Conservation (phyloP, 2,113 vertebrate genomes). For the Toxostoma redivivum region DNA sequence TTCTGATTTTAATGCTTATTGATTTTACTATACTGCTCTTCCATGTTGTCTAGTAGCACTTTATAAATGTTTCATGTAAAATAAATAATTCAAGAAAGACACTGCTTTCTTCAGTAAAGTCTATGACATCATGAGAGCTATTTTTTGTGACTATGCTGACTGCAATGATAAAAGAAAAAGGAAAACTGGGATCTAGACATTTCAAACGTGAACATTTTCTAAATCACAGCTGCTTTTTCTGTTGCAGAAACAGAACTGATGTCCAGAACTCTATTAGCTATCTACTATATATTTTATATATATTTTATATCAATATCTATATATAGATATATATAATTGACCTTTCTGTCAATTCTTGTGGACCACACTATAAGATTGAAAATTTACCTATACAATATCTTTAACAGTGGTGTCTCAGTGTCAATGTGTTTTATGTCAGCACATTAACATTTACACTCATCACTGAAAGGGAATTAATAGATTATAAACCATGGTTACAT, state of each 20-base stretch:
- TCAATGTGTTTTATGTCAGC: not conserved
- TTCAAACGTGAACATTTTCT: constrained; percentile 26
- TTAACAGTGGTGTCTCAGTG: not conserved
- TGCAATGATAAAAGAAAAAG: constrained; percentile 24
- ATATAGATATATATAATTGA: not conserved
- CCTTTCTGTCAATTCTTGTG: not conserved
- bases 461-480: not conserved
- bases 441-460: not conserved
- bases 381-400: not conserved
- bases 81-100: constrained; percentile 58
- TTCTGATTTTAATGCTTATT: constrained; percentile 46
- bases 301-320: not conserved
- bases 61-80: constrained; percentile 58
- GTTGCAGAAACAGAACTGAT: not conserved
- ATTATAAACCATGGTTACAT: not conserved
- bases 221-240: not conserved
- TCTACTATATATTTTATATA: not conserved
- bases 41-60: constrained; percentile 24
- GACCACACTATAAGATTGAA: not conserved
- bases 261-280: not conserved
- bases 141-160: constrained; percentile 22
- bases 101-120: constrained; percentile 14
- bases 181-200: constrained; percentile 6
- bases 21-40: constrained; percentile 22
- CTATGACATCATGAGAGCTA: constrained; percentile 55